Evolutionary conservation across 2,113 vertebrate genomes (phyloP), one percentile per base, ranked within the genome.

Genomic region (Sterna hirundo): DNA sequence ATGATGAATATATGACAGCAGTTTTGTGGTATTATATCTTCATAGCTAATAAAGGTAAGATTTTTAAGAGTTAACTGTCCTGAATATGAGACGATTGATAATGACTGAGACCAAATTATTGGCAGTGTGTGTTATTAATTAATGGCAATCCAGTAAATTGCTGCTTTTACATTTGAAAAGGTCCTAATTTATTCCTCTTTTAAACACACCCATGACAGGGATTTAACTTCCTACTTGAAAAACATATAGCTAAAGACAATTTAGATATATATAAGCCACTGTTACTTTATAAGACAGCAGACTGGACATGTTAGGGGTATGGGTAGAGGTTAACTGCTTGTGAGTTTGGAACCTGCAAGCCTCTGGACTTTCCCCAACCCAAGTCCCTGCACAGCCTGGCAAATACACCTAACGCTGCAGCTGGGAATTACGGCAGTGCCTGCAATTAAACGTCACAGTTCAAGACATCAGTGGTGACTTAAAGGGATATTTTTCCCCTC

Each of bases 261-360:
- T 42, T 3, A 47, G 10, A 49, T 29, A 16, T 0, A 47, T 14
- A 55, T 4, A 14, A 78, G 40, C 5, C 18, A 36, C n/a, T 52
- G 21, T 4, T 32, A 27, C 47, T 27, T 32, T 40, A 27, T 9
- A 10, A 32, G 23, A 40, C 17, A 38, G 49, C 29, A 44, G n/a
- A 54, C 21, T 26, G 36, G 70, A 77, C 6, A 3, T 16, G 11
- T 15, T 15, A 42, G 0, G 0, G 1, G 13, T 10, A 7, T 0
- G 2, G 25, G 30, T 17, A n/a, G 4, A 4, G 22, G n/a, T 52
- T 52, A 15, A 70, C 0, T n/a, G 26, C 26, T 15, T 10, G 25
- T 12, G n/a, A 36, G 6, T 69, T 6, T 1, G 52, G n/a, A 38
- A 36, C 9, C 71, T 26, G 23, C 11, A 51, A 72, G 25, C 8